Percentiles rank a stretch among this genome's conserved stretches.
Conservation (phyloP, 2,797 vertebrate genomes). For the Micropoecilia bifurca region DNA sequence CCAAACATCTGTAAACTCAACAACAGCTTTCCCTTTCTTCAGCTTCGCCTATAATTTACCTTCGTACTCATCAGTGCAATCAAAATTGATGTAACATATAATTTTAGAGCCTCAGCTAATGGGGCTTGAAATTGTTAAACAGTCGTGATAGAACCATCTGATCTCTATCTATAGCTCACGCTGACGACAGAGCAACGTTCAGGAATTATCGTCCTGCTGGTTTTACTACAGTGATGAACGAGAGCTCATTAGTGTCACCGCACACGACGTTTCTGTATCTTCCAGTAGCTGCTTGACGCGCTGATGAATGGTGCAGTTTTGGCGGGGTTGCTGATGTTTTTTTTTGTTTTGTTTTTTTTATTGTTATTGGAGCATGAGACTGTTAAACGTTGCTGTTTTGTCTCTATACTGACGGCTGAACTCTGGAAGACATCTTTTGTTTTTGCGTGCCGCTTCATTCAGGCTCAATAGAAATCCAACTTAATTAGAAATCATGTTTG, state of each 20-base stretch:
- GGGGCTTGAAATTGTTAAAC: slow-evolving; percentile 13
- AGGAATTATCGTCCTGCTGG: slow-evolving; percentile 54
- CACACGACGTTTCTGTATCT: slow-evolving; percentile 28
- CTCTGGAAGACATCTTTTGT: neutral
- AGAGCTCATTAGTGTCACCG: slow-evolving; percentile 58
- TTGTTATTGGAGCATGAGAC: neutral
- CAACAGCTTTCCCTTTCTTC: neutral
- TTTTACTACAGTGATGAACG: slow-evolving; percentile 62
- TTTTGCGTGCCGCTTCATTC: neutral
- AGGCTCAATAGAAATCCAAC: slow-evolving; percentile 1
- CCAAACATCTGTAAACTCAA: neutral
- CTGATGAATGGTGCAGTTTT: slow-evolving; percentile 21
- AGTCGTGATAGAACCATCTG: slow-evolving; percentile 28
- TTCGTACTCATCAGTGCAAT: neutral
- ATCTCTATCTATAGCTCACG: slow-evolving; percentile 38
- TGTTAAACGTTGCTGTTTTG: neutral
- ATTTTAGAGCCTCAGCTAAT: slow-evolving; percentile 1
- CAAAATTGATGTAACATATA: slow-evolving; percentile 2
- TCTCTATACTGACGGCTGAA: neutral
- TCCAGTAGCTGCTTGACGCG: slow-evolving; percentile 14
- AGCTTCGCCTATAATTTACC: neutral
- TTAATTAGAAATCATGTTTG: slow-evolving; percentile 5
- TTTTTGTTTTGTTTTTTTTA: too few species aligned
- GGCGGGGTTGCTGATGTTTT: neutral
- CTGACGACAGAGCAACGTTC: slow-evolving; percentile 35